Evolutionary conservation across 2,888 invertebrate genomes (phyloP).

Genomic region (Harpagoxenus sublaevis): DNA sequence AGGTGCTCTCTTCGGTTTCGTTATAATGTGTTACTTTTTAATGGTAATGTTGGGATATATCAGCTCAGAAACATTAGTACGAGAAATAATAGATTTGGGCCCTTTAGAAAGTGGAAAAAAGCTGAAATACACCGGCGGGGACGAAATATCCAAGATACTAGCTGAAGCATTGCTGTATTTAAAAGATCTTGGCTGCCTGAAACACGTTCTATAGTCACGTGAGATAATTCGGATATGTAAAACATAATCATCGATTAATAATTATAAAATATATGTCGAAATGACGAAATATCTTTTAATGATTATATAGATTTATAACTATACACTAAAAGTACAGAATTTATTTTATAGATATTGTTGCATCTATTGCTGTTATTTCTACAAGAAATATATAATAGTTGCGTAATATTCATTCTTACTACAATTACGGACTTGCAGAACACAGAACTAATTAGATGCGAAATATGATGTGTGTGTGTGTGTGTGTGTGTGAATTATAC

Average conservation of each 20-base stretch:
- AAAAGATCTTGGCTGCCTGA: conserved; percentile 74
- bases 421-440: background rate
- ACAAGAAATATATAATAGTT: background rate
- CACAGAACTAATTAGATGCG: background rate
- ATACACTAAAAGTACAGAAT: background rate
- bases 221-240: background rate
- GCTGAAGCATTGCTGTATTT: conserved; percentile 79
- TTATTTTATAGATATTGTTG: background rate
- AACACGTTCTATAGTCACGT: conserved; percentile 54
- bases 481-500: background rate
- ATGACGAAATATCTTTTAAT: background rate
- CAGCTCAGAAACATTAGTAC: accelerated
- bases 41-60: conserved; percentile 48
- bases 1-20: conserved; percentile 76
- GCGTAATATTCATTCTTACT: background rate
- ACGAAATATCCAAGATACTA: conserved; percentile 74
- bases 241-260: background rate
- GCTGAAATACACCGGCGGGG: conserved; percentile 71
- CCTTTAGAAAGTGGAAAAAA: background rate
- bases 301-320: background rate
- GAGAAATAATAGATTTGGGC: background rate
- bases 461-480: background rate
- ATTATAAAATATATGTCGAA: background rate
- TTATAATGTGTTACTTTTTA: conserved; percentile 74
- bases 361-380: background rate